Percentiles rank a stretch among this genome's conserved stretches.
Conservation (phyloP, 2,888 invertebrate species). For the Hydrotaea cyrtoneurina region DNA sequence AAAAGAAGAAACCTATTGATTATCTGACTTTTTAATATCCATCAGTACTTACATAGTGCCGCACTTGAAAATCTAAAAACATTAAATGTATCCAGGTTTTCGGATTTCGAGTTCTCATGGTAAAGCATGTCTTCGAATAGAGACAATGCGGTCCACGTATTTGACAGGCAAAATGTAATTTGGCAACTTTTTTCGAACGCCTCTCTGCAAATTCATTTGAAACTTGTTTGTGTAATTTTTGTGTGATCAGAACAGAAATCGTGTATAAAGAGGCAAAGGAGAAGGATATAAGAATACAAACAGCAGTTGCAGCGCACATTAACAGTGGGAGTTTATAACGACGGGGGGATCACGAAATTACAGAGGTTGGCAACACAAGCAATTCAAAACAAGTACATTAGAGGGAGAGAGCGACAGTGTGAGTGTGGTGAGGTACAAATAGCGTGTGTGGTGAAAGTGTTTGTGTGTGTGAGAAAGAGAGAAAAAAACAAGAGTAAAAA, state of each 20-base stretch:
- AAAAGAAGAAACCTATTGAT: conserved; percentile 17
- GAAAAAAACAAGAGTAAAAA: conserved; percentile 50
- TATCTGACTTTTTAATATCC: not conserved
- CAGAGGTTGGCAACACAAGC: not conserved
- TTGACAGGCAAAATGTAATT: conserved; percentile 94
- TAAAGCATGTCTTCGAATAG: conserved; percentile 90
- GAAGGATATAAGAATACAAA: too few species aligned
- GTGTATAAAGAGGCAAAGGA: not conserved
- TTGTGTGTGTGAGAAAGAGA: conserved; percentile 11
- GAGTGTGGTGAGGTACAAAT: not conserved
- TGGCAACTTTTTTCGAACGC: conserved; percentile 92
- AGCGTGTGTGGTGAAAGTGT: conserved; percentile 18
- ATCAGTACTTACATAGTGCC: conserved; percentile 77
- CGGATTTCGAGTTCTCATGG: conserved; percentile 90
- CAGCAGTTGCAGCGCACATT: not conserved
- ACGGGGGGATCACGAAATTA: not conserved
- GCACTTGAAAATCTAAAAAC: conserved; percentile 93
- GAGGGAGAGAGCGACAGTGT: not conserved
- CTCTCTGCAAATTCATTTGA: conserved; percentile 83
- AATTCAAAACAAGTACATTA: not conserved
- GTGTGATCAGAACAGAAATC: conserved; percentile 18
- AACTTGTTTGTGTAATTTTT: conserved; percentile 72
- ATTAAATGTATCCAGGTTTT: conserved; percentile 97
- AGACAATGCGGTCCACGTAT: conserved; percentile 92
- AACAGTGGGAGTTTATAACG: not conserved